Base-by-base conservation (phyloP, 2,113 vertebrate species). In the Dryoscopus gambensis region DNA sequence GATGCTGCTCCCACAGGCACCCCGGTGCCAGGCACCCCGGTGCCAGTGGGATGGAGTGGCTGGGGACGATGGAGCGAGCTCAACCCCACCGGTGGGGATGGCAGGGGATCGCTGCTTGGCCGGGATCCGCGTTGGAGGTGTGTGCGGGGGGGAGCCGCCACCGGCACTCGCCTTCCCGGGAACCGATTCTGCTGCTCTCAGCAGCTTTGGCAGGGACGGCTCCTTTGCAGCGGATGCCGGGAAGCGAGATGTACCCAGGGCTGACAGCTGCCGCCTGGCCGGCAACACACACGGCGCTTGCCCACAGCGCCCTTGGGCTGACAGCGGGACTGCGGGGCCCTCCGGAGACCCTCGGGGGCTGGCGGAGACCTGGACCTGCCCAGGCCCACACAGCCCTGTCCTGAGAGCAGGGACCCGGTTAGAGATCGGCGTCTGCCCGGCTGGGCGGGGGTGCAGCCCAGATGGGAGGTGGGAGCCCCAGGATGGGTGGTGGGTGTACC, bases 181-280 rank as follows among this genome's bases (percentile, higher is more conserved):
- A 93, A 67, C 50, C 7, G 16, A 93, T 97, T 96, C 84, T 97
- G 97, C 96, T 94, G 89, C 84, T 88, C 95, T 97, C 95, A 97
- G 97, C 97, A 97, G 88, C 93, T 96, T 97, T 95, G 67, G 90
- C 87, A 86, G 69, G 55, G 88, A 96, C 52, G 86, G 87, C 64
- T 94, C 91, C 69, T 93, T 95, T 93, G 94, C 94, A 96, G 96
- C 94, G 71, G 89, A 92, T 97, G 90, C 95, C 40, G 90, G 95
- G 94, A 95, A 97, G 85, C 5, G 5, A 91, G 80, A 92, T 76
- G 75, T 83, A 80, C 88, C 82, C 82, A 22, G 90, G 75, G 88
- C 95, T 96, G 95, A 97, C 95, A 96, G 96, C 94, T 85, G 95
- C 92, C 95, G 95, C 92, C 95, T 83, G 95, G 95, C 87, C 92